phyloP scores from a whole-genome alignment of 2,888 invertebrate species.

The Gerris lacustris region DNA sequence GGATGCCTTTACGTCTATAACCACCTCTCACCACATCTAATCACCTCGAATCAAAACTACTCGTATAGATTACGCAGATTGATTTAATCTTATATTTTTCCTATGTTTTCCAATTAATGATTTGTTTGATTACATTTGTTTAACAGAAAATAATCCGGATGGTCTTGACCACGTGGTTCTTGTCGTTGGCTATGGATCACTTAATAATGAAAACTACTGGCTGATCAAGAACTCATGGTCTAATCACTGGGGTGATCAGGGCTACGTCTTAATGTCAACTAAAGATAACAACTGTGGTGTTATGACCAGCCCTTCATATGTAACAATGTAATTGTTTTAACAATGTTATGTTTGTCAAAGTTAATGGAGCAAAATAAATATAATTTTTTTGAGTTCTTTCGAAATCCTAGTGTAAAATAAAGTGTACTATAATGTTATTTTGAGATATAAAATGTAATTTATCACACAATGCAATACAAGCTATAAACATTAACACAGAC shows the following conservation, averaged over 20 bases:
- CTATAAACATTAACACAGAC: too few relatives aligned
- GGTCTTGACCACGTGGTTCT: conserved; percentile 84
- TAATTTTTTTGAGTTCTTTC: too few relatives aligned
- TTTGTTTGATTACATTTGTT: conserved; percentile 47
- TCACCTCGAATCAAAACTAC: too few relatives aligned
- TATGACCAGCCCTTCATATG: conserved; percentile 72
- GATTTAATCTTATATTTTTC: conserved; percentile 32
- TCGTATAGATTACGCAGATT: conserved; percentile 25
- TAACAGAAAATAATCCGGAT: conserved; percentile 51
- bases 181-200: conserved; percentile 78
- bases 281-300: conserved; percentile 90
- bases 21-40: too few relatives aligned
- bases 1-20: too few relatives aligned
- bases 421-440: too few relatives aligned
- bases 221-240: conserved; percentile 94
- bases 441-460: too few relatives aligned
- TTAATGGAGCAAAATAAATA: too few relatives aligned
- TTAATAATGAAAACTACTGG: conserved; percentile 81
- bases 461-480: too few relatives aligned
- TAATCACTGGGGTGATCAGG: conserved; percentile 93
- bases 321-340: conserved; percentile 43
- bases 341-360: too few relatives aligned
- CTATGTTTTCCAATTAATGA: conserved; percentile 21
- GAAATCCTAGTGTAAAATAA: too few relatives aligned
- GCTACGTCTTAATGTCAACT: conserved; percentile 82